These are phyloP conservation scores for Delia radicum DNA, from an alignment of 1,140 invertebrate genomes.

Conservation along the genomic window DNA sequence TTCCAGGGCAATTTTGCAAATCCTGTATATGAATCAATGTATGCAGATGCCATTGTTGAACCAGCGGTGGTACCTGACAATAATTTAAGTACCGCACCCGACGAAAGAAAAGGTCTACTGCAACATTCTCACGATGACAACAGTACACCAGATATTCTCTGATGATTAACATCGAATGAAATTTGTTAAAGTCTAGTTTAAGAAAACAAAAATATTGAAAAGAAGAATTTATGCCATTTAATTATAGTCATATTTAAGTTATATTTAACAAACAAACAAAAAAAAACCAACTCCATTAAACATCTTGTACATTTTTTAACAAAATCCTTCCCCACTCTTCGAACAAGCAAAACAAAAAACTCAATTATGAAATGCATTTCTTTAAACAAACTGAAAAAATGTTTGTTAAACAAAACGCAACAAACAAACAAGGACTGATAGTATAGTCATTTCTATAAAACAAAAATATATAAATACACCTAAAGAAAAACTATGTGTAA, in stretches of 20 bases:
- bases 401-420: conserved; percentile 1
- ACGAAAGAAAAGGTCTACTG: conserved; percentile 50
- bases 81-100: conserved; percentile 45
- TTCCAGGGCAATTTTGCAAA: conserved; percentile 73
- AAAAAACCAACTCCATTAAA: neutral
- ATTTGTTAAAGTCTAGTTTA: conserved; percentile 40
- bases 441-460: conserved; percentile 16
- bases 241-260: conserved; percentile 11
- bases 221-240: conserved; percentile 18
- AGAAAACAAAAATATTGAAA: neutral
- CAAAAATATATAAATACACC: neutral
- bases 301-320: neutral
- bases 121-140: conserved; percentile 53
- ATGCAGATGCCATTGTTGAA: conserved; percentile 58
- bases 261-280: conserved; percentile 3
- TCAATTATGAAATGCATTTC: conserved; percentile 21
- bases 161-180: conserved; percentile 44
- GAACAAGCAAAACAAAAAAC: neutral
- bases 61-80: conserved; percentile 39
- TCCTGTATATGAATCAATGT: conserved; percentile 81
- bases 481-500: conserved; percentile 7
- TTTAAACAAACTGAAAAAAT: conserved; percentile 1
- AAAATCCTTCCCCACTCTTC: neutral
- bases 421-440: conserved; percentile 20
- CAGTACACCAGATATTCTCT: conserved; percentile 53